Base-by-base conservation (phyloP, 2,113 vertebrate species). In the Panurus biarmicus region DNA sequence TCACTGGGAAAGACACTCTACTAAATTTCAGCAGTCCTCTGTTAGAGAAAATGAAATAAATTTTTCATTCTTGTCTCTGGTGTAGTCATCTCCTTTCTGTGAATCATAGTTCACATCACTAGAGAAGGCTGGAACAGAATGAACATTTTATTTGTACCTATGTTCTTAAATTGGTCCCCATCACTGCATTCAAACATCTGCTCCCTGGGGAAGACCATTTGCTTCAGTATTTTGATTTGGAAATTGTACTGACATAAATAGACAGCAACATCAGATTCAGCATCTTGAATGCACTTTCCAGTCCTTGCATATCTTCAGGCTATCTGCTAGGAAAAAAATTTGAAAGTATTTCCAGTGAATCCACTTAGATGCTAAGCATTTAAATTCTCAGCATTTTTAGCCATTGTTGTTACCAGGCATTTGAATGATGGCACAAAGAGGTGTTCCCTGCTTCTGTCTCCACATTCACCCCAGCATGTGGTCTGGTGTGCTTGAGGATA, bases 281-380 rank as follows among this genome's bases (percentile, higher is more conserved):
- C 67, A 66, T 83, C 72, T 60, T 88, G 88, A 93, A 90, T 74
- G 64, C 24, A 77, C 88, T 92, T 94, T 73, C 64, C 29, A 88
- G 79, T 70, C 85, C 89, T 79, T 84, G 64, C 42, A 5, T 96
- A 95, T 84, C 91, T 96, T 83, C 56, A 66, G 95, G 92, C 94
- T 93, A 83, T 90, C 69, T 87, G 40, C 38, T 71, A 70, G 36
- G 26, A 50, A 78, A 73, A 91, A 77, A 56, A 14, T 1, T 25
- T 31, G 21, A 33, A 91, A 83, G 56, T 86, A 93, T 85, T 94
- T 95, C 67, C 35, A 86, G 51, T 88, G 78, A 92, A 90, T 83
- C 74, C 67, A 91, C 71, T 83, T 70, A 71, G 24, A 88, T 74
- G 19, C 28, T 18, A 87, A 72, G 64, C 5, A 92, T 80, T 94